These are phyloP conservation scores for Drosophila pseudoananassae DNA, from an alignment of 1,140 invertebrate species.

Conservation along the genomic window DNA sequence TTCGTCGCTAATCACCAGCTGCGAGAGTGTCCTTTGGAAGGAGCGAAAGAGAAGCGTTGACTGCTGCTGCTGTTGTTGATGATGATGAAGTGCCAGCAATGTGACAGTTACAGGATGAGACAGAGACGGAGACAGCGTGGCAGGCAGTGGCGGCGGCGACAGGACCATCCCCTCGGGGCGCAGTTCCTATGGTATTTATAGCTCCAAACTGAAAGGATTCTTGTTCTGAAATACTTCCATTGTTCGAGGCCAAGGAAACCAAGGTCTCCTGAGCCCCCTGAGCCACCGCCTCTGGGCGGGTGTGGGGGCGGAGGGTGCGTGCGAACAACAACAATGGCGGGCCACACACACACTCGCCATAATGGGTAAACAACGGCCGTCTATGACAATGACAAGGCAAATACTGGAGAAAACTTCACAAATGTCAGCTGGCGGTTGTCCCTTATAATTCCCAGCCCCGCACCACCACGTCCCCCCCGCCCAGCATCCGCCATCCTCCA, in stretches of 20 bases:
- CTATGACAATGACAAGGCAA: conserved; percentile 68
- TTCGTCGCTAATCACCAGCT: conserved; percentile 63
- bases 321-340: conserved; percentile 12
- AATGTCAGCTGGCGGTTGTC: conserved; percentile 39
- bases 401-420: conserved; percentile 52
- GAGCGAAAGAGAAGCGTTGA: conserved; percentile 28
- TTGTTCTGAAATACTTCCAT: background rate
- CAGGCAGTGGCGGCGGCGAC: background rate
- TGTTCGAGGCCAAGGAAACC: no score
- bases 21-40: conserved; percentile 1
- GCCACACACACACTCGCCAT: conserved; percentile 19
- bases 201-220: background rate
- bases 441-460: conserved; percentile 28
- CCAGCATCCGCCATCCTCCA: background rate
- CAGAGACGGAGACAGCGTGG: conserved; percentile 42
- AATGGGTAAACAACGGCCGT: conserved; percentile 46
- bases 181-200: background rate
- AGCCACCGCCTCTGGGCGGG: background rate
- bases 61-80: conserved; percentile 47
- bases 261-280: background rate
- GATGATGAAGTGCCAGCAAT: conserved; percentile 71
- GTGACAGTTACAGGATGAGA: conserved; percentile 72
- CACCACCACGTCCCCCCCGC: background rate
- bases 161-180: no score
- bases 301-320: background rate